Evolutionary conservation across 2,888 invertebrate genomes (phyloP), one percentile per base, ranked within the genome.

Genomic region (Andrena trimmerana): DNA sequence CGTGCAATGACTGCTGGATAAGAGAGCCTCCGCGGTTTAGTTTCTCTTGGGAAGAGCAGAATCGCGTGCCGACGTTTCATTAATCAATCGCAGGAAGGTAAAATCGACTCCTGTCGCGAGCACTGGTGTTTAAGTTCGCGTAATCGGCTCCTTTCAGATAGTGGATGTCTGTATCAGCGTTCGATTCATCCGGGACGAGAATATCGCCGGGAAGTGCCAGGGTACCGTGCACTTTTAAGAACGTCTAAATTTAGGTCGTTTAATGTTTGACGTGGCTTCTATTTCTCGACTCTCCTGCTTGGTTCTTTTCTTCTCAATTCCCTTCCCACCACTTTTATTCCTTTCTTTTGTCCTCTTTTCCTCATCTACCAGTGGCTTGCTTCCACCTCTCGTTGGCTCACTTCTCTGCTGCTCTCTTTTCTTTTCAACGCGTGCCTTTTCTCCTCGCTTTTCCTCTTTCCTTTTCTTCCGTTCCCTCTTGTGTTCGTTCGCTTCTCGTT

Each of bases 21-120:
- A 27, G 24, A 57, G 10, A 57, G 3, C 42, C 42, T 16, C 42
- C 42, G 6, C 33, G 20, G 8, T 10, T 29, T 16, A 52, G 36
- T 24, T 20, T 68, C 42, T 31, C 16, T 27, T 1, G 2, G 8
- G 24, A 67, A 31, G 5, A 24, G 31, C 3, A 2, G 36, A 50
- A 60, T 54, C 72, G 54, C 68, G 72, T 62, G 71, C 50, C 69
- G 42, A 59, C 59, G 74, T 48, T 70, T 66, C 57, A 71, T 78
- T 67, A 68, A 59, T 68, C 50, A 72, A 59, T 50, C 29, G 8
- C 3, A 1, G 66, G 29, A 31, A 31, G 10, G 31, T 2, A 54
- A 54, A 67, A 67, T 52, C 29, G 8, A 54, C 20, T 31, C 33
- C 20, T 65, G n/a, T 36, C 65, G 24, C 42, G 42, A 36, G 42